Conservation (phyloP, 2,888 invertebrate genomes). For the Tetranychus truncatus region DNA sequence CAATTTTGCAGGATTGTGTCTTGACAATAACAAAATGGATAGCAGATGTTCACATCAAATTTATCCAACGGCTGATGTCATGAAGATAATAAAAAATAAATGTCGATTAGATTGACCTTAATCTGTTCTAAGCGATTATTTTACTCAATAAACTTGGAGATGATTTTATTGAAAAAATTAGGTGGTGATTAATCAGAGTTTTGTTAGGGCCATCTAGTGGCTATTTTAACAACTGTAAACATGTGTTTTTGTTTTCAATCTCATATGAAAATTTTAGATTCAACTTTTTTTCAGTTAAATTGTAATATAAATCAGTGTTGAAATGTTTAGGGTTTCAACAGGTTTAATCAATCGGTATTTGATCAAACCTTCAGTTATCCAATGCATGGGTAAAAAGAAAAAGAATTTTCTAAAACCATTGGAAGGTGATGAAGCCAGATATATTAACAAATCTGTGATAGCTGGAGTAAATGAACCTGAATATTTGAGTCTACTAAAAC, state of each 20-base stretch:
- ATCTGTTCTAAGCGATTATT: no score
- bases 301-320: neutral
- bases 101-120: no score
- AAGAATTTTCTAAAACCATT: neutral
- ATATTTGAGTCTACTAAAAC: neutral
- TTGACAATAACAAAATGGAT: no score
- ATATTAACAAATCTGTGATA: neutral
- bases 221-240: no score
- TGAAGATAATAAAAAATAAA: no score
- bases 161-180: no score
- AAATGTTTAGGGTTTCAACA: neutral
- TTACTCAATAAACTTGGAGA: no score
- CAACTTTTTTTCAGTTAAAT: neutral
- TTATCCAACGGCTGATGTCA: no score
- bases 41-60: no score
- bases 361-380: neutral
- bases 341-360: neutral
- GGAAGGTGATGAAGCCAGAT: constrained; percentile 3
- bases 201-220: no score
- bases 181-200: no score
- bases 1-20: no score
- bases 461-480: neutral
- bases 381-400: constrained; percentile 1
- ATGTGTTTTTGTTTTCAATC: neutral
- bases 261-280: neutral